Base-by-base conservation (phyloP, 2,797 vertebrate species). In the Mareca strepera region DNA sequence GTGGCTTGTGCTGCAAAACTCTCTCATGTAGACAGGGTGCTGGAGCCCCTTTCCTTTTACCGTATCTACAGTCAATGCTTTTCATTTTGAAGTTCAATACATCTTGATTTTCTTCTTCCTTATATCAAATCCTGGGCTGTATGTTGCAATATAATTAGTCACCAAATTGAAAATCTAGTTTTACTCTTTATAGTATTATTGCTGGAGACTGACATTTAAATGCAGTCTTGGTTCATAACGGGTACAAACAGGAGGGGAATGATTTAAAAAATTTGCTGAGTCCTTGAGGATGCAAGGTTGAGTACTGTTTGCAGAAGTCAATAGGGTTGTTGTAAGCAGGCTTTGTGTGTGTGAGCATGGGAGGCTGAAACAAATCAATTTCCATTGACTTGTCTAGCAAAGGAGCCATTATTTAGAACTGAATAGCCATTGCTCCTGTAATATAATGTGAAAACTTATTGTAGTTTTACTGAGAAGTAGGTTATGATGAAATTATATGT, bases 291-390 rank as follows among this genome's bases (percentile, higher is more conserved):
- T 94, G 94, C 84, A 92, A 97, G 86, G 94, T 95, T 94, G 96
- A 96, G 96, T 96, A 85, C 91, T 94, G 93, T 95, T 97, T 97
- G 94, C 91, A 96, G 91, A 95, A 98, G 97, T 98, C 97, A 97
- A 97, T 98, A 97, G 91, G 92, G 90, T 95, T 96, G 96, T 95
- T 97, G 97, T 96, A 97, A 90, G 86, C 70, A 90, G 96, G 96
- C 96, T 97, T 98, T 97, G 95, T 97, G 95, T 97, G 94, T 95
- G 92, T 25, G 93, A 97, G 95, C 93, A 96, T 81, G 94, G 96
- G 94, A 92, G 53, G 96, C 97, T 97, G 97, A 97, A 98, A 97
- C 97, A 98, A 98, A 98, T 98, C 98, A 98, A 98, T 98, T 98
- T 98, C 97, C 97, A 98, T 98, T 98, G 98, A 98, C 97, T 98